Conservation (phyloP, 2,113 vertebrate genomes). For the Pelecanoides urinatrix region DNA sequence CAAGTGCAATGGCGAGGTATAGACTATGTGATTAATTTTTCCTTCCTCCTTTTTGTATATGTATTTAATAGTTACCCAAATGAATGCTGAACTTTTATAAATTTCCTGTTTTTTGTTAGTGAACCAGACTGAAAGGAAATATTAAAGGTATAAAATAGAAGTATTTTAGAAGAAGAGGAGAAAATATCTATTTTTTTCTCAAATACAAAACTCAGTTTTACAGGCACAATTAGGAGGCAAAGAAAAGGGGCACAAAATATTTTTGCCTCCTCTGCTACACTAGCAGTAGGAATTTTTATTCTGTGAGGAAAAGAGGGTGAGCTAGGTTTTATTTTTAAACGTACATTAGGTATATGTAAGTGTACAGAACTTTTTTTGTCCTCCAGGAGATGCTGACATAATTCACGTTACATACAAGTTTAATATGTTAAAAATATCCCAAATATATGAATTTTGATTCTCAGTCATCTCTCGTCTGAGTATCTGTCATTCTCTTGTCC, state of each 20-base stretch:
- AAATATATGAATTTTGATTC: neutral
- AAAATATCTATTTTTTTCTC: neutral
- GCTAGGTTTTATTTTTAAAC: neutral
- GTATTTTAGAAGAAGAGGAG: neutral
- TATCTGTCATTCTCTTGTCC: neutral
- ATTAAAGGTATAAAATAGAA: neutral
- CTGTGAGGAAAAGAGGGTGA: neutral
- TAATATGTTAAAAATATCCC: neutral
- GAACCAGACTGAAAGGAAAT: neutral
- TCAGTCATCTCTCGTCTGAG: neutral
- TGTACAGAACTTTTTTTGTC: neutral
- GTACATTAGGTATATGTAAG: neutral
- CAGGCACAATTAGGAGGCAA: neutral
- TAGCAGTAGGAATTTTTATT: neutral
- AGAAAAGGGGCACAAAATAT: neutral
- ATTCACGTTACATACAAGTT: neutral
- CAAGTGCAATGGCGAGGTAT: neutral
- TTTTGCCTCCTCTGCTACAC: neutral
- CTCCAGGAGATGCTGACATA: neutral
- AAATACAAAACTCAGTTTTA: neutral
- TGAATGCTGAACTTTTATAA: neutral
- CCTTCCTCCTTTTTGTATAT: neutral
- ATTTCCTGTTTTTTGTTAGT: neutral
- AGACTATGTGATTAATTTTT: neutral
- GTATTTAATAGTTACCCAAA: neutral